Evolutionary conservation across 2,113 vertebrate genomes (phyloP).

Genomic region (Laterallus jamaicensis): DNA sequence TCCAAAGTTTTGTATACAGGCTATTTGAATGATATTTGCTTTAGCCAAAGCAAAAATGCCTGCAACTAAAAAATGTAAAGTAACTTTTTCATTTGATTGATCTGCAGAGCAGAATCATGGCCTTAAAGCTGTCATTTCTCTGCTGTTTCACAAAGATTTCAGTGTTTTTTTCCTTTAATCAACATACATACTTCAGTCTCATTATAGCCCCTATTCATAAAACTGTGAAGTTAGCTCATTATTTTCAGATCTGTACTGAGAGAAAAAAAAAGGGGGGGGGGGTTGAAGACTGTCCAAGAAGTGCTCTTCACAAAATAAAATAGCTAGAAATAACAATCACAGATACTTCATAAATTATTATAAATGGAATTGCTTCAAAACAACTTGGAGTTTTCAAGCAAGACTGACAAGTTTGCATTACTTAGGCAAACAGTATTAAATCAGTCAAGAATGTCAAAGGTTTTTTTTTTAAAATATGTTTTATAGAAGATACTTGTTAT

Average conservation of each 20-base stretch:
- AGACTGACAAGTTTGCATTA: not conserved
- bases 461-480: not conserved
- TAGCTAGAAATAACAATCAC: not conserved
- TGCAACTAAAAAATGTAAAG: not conserved
- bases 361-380: not conserved
- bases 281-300: not conserved
- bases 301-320: not conserved
- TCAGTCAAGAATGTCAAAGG: not conserved
- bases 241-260: not conserved
- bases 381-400: not conserved
- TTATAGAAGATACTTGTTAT: not conserved
- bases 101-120: not conserved
- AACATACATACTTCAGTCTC: not conserved
- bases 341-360: not conserved
- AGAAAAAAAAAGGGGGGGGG: fast-evolving
- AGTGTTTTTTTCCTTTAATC: not conserved
- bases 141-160: not conserved
- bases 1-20: not conserved
- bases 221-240: not conserved
- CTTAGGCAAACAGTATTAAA: not conserved
- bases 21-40: not conserved
- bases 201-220: not conserved
- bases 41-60: not conserved
- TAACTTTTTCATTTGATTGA: not conserved
- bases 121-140: not conserved